Evolutionary conservation across 2,797 vertebrate genomes (phyloP).

Genomic region (Glossophaga mutica): DNA sequence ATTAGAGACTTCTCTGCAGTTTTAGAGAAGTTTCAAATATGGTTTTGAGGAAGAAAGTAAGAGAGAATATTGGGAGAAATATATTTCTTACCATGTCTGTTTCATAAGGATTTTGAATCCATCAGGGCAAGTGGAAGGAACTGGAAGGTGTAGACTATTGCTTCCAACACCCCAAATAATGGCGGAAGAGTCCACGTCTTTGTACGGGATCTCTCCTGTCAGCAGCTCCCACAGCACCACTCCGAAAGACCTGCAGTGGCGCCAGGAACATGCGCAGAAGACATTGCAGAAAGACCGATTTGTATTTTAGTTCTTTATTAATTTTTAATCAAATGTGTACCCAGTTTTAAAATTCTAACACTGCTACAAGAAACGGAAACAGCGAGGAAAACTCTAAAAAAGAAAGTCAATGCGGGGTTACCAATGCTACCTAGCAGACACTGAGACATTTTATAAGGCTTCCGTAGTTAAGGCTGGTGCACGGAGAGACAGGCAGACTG

Average conservation of each 20-base stretch:
- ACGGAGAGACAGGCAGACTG: neutral
- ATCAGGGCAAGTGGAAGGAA: conserved; percentile 97
- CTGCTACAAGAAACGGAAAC: neutral
- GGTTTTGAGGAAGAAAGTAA: neutral
- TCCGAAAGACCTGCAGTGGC: conserved; percentile 92
- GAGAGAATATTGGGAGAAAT: neutral
- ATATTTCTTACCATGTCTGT: conserved; percentile 92
- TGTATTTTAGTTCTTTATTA: neutral
- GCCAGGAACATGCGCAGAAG: neutral
- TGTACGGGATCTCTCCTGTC: conserved; percentile 98
- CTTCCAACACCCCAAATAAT: conserved; percentile 99
- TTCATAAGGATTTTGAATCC: conserved; percentile 99
- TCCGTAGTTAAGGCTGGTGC: neutral
- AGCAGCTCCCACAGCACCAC: conserved; percentile 99
- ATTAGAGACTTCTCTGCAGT: neutral
- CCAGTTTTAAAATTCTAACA: conserved; percentile 31
- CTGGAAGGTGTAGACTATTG: conserved; percentile 98
- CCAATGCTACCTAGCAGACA: neutral
- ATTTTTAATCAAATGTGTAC: neutral
- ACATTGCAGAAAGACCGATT: neutral
- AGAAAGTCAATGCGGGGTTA: conserved; percentile 1
- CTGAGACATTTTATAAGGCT: neutral
- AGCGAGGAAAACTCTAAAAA: neutral
- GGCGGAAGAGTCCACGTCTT: conserved; percentile 98
- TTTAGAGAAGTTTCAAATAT: neutral